phyloP scores from a whole-genome alignment of 2,797 vertebrate species.

The Etheostoma perlongum region DNA sequence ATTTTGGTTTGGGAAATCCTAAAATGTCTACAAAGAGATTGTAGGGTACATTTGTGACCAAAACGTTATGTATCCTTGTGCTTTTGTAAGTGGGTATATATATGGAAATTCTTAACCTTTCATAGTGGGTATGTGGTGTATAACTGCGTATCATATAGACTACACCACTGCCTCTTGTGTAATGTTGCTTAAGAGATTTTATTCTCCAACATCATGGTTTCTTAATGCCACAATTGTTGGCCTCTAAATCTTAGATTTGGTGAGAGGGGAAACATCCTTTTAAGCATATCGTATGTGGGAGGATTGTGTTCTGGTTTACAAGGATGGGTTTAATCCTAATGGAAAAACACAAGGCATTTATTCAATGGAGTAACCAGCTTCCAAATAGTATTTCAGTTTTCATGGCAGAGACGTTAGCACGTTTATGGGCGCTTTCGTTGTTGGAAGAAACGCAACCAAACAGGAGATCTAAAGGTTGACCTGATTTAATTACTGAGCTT shows the following conservation, averaged over 20 bases:
- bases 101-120: too few relatives aligned
- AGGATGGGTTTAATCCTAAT: constrained; percentile 36
- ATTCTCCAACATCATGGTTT: constrained; percentile 12
- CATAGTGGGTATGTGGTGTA: too few relatives aligned
- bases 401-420: constrained; percentile 1
- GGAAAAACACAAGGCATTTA: constrained; percentile 20
- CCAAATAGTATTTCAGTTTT: constrained; percentile 28
- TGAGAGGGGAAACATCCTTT: constrained; percentile 27
- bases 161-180: too few relatives aligned
- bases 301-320: constrained; percentile 29
- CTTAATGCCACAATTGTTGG: constrained; percentile 1
- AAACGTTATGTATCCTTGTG: too few relatives aligned
- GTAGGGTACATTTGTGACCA: too few relatives aligned
- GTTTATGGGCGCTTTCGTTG: constrained; percentile 18
- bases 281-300: constrained; percentile 33
- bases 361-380: constrained; percentile 15
- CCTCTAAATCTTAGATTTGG: constrained; percentile 34
- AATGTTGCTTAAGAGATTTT: constrained; percentile 35
- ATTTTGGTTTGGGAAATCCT: too few relatives aligned
- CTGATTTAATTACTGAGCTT: constrained; percentile 46
- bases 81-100: too few relatives aligned
- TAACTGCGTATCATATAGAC: too few relatives aligned
- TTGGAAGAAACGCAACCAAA: constrained; percentile 23
- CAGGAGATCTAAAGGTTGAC: constrained; percentile 23
- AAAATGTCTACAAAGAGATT: too few relatives aligned